These are phyloP conservation scores for Octonoba sinensis DNA, from an alignment of 2,888 invertebrate genomes.

Conservation along the genomic window DNA sequence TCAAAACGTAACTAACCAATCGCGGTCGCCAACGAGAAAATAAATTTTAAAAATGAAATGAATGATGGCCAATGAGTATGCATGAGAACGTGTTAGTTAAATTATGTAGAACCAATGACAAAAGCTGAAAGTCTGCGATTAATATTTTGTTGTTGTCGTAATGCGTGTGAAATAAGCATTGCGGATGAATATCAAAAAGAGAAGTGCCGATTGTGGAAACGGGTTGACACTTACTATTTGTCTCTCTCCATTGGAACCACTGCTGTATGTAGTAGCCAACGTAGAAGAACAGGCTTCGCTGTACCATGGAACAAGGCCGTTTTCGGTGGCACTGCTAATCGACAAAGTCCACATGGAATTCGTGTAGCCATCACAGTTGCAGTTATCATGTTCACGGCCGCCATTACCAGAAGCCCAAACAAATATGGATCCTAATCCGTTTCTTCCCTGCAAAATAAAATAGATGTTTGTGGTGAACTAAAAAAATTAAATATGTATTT, in stretches of 20 bases:
- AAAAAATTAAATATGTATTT: not conserved
- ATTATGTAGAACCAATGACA: too few relatives aligned
- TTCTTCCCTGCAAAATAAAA: slow-evolving; percentile 61
- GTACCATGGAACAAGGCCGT: slow-evolving; percentile 90
- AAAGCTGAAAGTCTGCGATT: too few relatives aligned
- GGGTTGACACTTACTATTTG: slow-evolving; percentile 72
- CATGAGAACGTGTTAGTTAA: too few relatives aligned
- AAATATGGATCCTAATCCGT: slow-evolving; percentile 82
- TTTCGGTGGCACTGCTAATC: slow-evolving; percentile 91
- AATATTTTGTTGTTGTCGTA: too few relatives aligned
- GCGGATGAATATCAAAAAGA: too few relatives aligned
- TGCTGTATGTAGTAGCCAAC: slow-evolving; percentile 97
- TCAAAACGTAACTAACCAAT: too few relatives aligned
- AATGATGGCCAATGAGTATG: too few relatives aligned
- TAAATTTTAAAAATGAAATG: too few relatives aligned
- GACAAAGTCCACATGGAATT: slow-evolving; percentile 99
- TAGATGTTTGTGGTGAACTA: not conserved
- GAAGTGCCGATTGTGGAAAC: too few relatives aligned
- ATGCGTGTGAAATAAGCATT: too few relatives aligned
- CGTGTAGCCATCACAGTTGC: slow-evolving; percentile 99
- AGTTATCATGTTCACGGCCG: slow-evolving; percentile 94
- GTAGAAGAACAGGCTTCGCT: slow-evolving; percentile 99
- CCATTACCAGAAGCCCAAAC: slow-evolving; percentile 99
- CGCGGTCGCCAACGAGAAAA: too few relatives aligned
- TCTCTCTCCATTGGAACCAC: slow-evolving; percentile 84